Evolutionary conservation across 2,888 invertebrate species (phyloP).

Genomic region (Rhamphomyia laevipes): DNA sequence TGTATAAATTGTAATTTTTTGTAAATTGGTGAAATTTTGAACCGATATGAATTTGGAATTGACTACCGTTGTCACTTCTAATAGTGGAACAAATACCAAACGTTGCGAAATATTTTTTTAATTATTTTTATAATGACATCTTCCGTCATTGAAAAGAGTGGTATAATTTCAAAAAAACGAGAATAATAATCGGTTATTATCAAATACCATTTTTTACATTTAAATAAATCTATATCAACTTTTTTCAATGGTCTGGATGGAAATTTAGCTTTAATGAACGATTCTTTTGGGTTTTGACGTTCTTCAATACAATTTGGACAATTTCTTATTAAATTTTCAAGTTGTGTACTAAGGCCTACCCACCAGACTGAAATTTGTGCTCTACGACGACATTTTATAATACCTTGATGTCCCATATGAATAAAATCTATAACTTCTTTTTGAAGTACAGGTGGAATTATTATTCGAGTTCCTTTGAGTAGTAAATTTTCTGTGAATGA

Average conservation of each 20-base stretch:
- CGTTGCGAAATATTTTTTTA: slow-evolving; percentile 4
- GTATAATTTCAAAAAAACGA: slow-evolving; percentile 8
- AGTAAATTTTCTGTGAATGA: slow-evolving; percentile 6
- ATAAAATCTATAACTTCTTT: slow-evolving; percentile 2
- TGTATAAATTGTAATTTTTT: not conserved
- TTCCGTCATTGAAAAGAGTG: slow-evolving; percentile 3
- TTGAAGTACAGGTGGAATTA: slow-evolving; percentile 2
- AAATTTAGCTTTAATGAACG: slow-evolving; percentile 1
- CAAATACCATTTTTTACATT: slow-evolving; percentile 7
- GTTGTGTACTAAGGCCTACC: slow-evolving; percentile 6
- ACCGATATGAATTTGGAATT: slow-evolving; percentile 2
- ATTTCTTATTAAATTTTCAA: slow-evolving; percentile 6
- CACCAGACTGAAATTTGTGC: slow-evolving; percentile 10
- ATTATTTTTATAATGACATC: not conserved
- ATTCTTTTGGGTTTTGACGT: not conserved
- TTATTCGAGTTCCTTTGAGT: slow-evolving; percentile 6
- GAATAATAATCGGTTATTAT: slow-evolving; percentile 10
- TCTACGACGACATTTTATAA: slow-evolving; percentile 8
- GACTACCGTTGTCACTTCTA: slow-evolving; percentile 6
- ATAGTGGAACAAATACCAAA: slow-evolving; percentile 7
- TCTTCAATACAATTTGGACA: slow-evolving; percentile 6
- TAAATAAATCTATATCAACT: slow-evolving; percentile 8
- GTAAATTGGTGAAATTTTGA: too few species aligned
- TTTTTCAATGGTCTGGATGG: slow-evolving; percentile 7
- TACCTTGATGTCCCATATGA: slow-evolving; percentile 7